Base-by-base conservation (phyloP, 35 echinoderm and acorn worm species). In the Acanthaster planci region DNA sequence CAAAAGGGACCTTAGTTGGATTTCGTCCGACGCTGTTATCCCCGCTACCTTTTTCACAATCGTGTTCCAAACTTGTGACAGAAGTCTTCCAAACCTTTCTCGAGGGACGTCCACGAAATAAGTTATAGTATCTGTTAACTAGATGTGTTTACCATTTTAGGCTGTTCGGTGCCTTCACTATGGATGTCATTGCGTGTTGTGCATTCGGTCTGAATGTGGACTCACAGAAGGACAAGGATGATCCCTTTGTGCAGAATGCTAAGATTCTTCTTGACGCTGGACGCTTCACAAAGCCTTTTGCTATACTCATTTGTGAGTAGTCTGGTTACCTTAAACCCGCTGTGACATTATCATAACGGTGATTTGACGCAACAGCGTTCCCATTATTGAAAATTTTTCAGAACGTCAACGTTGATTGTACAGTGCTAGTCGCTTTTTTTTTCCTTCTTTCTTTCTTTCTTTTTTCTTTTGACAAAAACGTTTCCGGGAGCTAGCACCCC, bases 151-250 rank as follows among this genome's bases (percentile, higher is more conserved):
- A 67, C 76, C 26, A 29, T 34, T 82, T 56, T 42, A 94, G 92
- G 51, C 17, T 87, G 47, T 94, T 59, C 67, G 92, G 92, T 60
- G 78, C 77, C 27, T 94, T 86, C 75, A 90, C 78, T 52, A 94
- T 94, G 82, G 92, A 94, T 78, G 83, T 84, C 2, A 91, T 94
- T 58, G 92, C 83, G 23, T 77, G 78, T 16, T 82, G 83, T 32
- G 84, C 82, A 19, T 94, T 94, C 83, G 92, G 92, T 51, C 51
- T 94, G 3, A 86, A 87, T n/a, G 60, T 94, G 17, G 79, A 94
- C 75, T 94, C 92, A 5, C 92, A 90, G 38, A 79, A 87, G 38
- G 86, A 84, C 47, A 90, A 90, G 53, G 53, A 91, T 84, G 84
- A 94, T 79, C 92, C 92, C 0, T 94, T 94, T 79, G 92, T 94